A percentile compares a stretch with the other conserved stretches of the same genome.
Conservation (phyloP, 2,888 invertebrate genomes). For the Lacanobia oleracea region DNA sequence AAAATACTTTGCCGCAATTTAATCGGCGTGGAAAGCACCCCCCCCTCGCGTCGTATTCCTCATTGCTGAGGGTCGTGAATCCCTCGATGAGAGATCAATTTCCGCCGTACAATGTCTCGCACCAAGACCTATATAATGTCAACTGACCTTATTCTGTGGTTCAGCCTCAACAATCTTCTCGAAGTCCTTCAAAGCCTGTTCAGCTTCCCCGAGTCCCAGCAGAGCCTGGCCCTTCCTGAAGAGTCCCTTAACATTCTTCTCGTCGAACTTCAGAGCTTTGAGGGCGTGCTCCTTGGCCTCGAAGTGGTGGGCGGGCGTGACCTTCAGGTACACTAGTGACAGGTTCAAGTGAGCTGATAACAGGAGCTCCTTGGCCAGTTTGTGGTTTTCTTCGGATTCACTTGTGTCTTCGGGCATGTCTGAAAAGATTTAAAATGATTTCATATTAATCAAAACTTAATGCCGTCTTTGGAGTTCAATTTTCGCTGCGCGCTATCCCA, state of each 20-base stretch:
- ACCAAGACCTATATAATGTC: neutral
- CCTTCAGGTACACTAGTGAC: constrained; percentile 95
- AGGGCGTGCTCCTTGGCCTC: constrained; percentile 94
- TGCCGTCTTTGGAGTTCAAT: too few relatives aligned
- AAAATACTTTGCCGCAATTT: too few relatives aligned
- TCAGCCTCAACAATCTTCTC: constrained; percentile 94
- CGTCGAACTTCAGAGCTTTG: constrained; percentile 94
- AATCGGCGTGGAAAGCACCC: too few relatives aligned
- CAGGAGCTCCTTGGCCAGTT: constrained; percentile 86
- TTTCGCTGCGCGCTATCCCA: too few relatives aligned
- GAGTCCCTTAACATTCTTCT: constrained; percentile 96
- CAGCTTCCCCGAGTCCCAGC: constrained; percentile 94
- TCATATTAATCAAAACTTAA: neutral
- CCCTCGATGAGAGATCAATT: too few relatives aligned
- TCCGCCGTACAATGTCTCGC: too few relatives aligned
- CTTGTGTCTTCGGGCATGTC: constrained; percentile 75
- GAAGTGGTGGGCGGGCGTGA: constrained; percentile 91
- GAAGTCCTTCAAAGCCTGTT: constrained; percentile 95
- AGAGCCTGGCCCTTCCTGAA: constrained; percentile 97
- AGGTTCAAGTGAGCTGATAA: constrained; percentile 95
- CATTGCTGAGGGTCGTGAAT: too few relatives aligned
- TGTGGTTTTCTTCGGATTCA: constrained; percentile 74
- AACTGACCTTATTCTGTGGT: constrained; percentile 93
- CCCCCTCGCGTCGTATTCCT: too few relatives aligned
- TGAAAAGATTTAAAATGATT: constrained; percentile 56